phyloP scores from a whole-genome alignment of 2,113 vertebrate species.

The Dunckerocampus dactyliophorus region DNA sequence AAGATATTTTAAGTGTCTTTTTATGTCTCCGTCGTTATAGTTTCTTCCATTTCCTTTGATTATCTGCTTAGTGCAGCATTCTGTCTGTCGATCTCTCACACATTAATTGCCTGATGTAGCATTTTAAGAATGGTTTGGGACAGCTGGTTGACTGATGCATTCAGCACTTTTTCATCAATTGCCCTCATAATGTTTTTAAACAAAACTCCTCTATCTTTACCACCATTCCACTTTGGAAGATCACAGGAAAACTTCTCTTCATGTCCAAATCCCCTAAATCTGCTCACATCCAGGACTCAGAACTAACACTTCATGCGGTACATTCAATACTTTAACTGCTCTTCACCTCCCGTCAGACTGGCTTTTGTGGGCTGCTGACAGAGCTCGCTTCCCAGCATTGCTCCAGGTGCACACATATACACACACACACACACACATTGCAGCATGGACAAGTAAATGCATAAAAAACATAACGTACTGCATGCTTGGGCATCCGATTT shows the following conservation, averaged over 20 bases:
- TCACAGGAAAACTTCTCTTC: neutral
- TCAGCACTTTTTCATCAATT: neutral
- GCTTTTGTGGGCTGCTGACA: conserved; percentile 38
- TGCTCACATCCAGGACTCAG: conserved; percentile 15
- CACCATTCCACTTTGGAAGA: neutral
- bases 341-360: conserved; percentile 49
- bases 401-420: conserved; percentile 4
- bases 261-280: neutral
- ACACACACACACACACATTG: neutral
- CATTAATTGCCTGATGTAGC: neutral
- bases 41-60: neutral
- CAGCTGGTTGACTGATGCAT: too few relatives aligned
- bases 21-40: neutral
- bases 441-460: conserved; percentile 3
- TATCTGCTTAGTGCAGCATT: neutral
- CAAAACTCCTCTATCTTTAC: conserved; percentile 2
- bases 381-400: conserved; percentile 31
- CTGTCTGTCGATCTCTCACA: neutral
- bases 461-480: conserved; percentile 12
- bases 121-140: too few relatives aligned
- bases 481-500: neutral
- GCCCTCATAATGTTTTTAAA: neutral
- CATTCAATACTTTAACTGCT: conserved; percentile 50
- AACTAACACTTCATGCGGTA: conserved; percentile 30
- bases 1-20: too few relatives aligned